Evolutionary conservation across 2,888 invertebrate genomes (phyloP), one percentile per base, ranked within the genome.

Genomic region (Sthenelais limicola): DNA sequence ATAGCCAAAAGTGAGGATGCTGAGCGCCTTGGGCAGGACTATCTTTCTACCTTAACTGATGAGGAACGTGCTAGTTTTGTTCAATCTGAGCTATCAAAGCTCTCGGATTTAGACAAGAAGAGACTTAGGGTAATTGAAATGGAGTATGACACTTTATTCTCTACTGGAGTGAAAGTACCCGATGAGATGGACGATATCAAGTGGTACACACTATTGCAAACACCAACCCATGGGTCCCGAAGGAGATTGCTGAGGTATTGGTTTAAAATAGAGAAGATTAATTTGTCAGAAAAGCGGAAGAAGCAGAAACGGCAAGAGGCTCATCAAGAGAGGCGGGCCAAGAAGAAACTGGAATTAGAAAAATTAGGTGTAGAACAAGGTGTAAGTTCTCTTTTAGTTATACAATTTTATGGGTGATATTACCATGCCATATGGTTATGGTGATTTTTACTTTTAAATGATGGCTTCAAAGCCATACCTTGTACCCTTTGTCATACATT

Each of bases 131-230:
- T 72, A 18, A 28, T 72, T 33, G 66, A 72, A 51, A 66, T 72
- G 26, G 72, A 72, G 51, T 68, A 68, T 30, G 72, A 72, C 35
- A 68, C 68, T 12, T 72, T 67, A 68, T 32, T 51, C 38, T 72
- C 72, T 4, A 72, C 51, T 21, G 72, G 72, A 3, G 62, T 32
- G 35, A 5, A 21, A 26, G 48, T 67, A 1, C 67, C 67, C 4
- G 67, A 67, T 1, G 7, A 26, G 12, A 9, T 48, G 9, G 48
- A 21, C 18, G 9, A 48, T 7, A 15, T 32, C 18, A 28, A 38
- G 28, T 67, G 67, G 67, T n/a, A 48, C 12, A 47, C 43, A n/a
- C 47, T 67, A 1, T n/a, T 67, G 21, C 67, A 67, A 30, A 48
- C 49, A 1, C 47, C 47, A 21, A 28, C 32, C 1, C 47, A 30